Evolutionary conservation across 2,113 vertebrate genomes (phyloP), one percentile per base, ranked within the genome.

Genomic region (Actinemys pallida): DNA sequence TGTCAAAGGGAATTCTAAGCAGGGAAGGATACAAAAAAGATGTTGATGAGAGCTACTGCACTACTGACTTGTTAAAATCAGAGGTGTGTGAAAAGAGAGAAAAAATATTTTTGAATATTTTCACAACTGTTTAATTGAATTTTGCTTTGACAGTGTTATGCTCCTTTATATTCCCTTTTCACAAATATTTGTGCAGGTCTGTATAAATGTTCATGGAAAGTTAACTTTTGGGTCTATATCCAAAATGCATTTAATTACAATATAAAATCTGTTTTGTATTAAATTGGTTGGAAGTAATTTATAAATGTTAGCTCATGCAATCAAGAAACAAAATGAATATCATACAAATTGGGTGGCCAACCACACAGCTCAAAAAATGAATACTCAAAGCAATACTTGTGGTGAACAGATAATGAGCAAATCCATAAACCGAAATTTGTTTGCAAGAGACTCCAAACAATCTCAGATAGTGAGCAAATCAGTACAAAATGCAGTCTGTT

Each of bases 241-340:
- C 42, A 83, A 95, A 95, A 57, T 42, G 45, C 78, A 95, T 24
- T 96, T 95, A 88, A 97, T 95, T 94, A 93, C 47, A 79, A 94
- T 94, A 91, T 65, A 93, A 81, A 94, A 95, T 79, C 90, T 94
- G 6, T 92, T 89, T 85, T 81, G 42, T 87, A 92, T 90, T 92
- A 82, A 93, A 92, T 96, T 95, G 79, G 57, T 86, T 90, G 83
- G 53, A 31, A 93, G 53, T 0, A 5, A 83, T 95, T 94, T 91
- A 91, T 88, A 93, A 93, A 95, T 96, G 94, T 13, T 87, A 97
- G 94, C 93, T 84, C 93, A 94, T 6, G 24, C 75, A 78, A 78
- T 45, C 75, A 78, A 78, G 75, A 47, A 78, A 47, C 22, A 78
- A 24, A 27, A 78, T 27, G 7, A 22, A 29, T 16, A 45, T 27